Percentiles rank a stretch among this genome's conserved stretches.
Evolutionary conservation across 2,888 invertebrate species (phyloP).

Genomic region (Anthophora plumipes): DNA sequence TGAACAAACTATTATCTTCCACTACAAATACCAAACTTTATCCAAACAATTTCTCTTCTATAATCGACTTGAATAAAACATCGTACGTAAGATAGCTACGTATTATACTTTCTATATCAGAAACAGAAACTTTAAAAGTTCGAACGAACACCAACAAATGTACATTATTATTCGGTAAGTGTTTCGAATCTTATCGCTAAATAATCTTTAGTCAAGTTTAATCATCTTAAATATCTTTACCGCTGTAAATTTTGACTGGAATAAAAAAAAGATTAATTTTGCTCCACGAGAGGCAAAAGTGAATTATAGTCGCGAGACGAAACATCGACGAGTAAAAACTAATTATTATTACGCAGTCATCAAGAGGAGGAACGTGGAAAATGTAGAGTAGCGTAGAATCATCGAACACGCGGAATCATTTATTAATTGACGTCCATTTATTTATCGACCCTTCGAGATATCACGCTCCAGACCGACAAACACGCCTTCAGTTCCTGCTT

Average conservation of each 20-base stretch:
- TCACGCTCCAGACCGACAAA: constrained; percentile 7
- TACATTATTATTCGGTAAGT: no score
- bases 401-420: constrained; percentile 28
- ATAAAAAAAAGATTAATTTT: neutral
- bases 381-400: constrained; percentile 12
- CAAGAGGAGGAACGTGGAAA: neutral
- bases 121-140: neutral
- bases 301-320: neutral
- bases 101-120: neutral
- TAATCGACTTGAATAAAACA: neutral
- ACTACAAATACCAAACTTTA: neutral
- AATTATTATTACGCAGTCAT: neutral
- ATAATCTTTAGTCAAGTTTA: no score
- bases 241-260: neutral
- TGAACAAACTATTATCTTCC: neutral
- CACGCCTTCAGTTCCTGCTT: constrained; percentile 22
- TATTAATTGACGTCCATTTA: constrained; percentile 39
- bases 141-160: neutral
- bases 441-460: constrained; percentile 36
- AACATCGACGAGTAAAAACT: neutral
- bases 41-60: neutral
- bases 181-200: no score
- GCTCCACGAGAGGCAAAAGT: neutral
- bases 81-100: neutral
- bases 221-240: neutral